Base-by-base conservation (phyloP, 2,888 invertebrate species). In the Agrotis exclamationis region DNA sequence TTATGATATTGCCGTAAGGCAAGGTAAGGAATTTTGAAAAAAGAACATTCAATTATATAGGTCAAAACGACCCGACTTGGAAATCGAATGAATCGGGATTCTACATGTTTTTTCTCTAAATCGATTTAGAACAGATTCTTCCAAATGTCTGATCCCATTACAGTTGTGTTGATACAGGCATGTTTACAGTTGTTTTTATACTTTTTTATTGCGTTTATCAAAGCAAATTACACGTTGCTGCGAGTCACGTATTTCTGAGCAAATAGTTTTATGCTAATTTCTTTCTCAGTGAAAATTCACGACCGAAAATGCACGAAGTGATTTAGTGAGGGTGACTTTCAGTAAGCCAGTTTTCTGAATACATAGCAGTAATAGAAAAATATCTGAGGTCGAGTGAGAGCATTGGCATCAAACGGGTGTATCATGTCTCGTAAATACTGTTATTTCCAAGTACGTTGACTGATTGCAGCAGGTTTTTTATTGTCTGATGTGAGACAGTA, bases 241-340 rank as follows among this genome's bases (percentile, higher is more conserved):
- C 45, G 6, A 69, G 47, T 73, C 57, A 73, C 72, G 72, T 73
- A 63, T 33, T 39, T 56, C 24, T 51, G 14, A 57, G 57, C 24
- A 73, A 64, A 77, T 39, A 39, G 39, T 39, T 39, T 11, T 50
- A 71, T 51, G 45, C 45, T 62, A 53, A 58, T 78, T 28, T 28
- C 1, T 24, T 47, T 64, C 50, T 68, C 75, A 50, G 51, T 63
- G 60, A 62, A 70, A 74, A 58, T 48, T 60, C 62, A 56, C 44
- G 53, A 64, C 39, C n/a, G 59, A 54, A 63, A 62, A 60, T 48
- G 51, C 33, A 54, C 58, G 53, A 51, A 22, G 3, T 48, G 50
- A n/a, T 56, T 54, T 56, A 33, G 20, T 58, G 54, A 76, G 74
- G 79, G 76, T 69, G 81, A 82, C 72, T 73, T 74, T 82, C 18